Conservation (phyloP, 2,797 vertebrate genomes). For the Florisuga fusca region DNA sequence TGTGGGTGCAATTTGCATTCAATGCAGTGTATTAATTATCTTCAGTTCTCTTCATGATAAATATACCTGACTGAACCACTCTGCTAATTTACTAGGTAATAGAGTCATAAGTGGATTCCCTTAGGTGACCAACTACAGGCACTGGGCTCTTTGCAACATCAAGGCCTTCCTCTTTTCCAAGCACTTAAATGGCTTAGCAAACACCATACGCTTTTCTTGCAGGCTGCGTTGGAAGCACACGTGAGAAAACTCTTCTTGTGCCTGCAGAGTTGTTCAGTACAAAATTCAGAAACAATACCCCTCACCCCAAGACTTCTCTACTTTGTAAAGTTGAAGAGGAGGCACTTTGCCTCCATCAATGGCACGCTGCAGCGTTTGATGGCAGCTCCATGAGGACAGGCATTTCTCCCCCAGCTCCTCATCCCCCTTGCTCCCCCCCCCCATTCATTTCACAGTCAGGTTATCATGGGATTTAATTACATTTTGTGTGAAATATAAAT, state of each 20-base stretch:
- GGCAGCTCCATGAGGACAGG: neutral
- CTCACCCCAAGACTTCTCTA: neutral
- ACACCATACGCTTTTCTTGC: neutral
- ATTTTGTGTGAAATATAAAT: slow-evolving; percentile 61
- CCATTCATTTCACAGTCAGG: neutral
- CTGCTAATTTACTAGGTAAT: slow-evolving; percentile 84
- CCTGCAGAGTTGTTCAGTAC: accelerated
- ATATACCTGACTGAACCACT: slow-evolving; percentile 86
- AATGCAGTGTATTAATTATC: slow-evolving; percentile 87
- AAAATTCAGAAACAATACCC: neutral
- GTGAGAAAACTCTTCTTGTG: neutral
- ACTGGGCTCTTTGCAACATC: slow-evolving; percentile 58
- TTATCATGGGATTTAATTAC: slow-evolving; percentile 56
- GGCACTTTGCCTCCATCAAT: neutral
- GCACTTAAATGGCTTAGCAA: slow-evolving; percentile 32
- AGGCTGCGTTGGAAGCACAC: neutral
- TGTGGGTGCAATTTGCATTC: slow-evolving; percentile 88
- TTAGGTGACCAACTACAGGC: slow-evolving; percentile 78
- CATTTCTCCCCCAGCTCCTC: neutral
- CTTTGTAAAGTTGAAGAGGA: neutral
- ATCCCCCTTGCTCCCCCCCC: neutral
- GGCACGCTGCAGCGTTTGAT: accelerated
- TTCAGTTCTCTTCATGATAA: slow-evolving; percentile 84
- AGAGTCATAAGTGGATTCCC: slow-evolving; percentile 84
- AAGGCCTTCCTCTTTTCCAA: slow-evolving; percentile 52